phyloP scores from a whole-genome alignment of 2,113 vertebrate genomes.

The Pachyramphus minor region DNA sequence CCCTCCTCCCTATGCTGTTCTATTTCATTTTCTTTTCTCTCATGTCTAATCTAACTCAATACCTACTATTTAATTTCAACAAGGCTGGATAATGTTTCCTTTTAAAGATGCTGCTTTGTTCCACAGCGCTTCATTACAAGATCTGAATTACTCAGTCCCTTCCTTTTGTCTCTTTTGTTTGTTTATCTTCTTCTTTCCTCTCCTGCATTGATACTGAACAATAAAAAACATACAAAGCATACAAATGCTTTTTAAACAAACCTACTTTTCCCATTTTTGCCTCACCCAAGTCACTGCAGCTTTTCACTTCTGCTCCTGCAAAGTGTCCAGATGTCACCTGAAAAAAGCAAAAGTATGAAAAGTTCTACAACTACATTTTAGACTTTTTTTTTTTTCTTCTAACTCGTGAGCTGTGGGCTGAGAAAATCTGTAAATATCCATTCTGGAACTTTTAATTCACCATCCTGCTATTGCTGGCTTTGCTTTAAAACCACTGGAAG shows the following conservation, averaged over 20 bases:
- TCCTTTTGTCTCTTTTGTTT: background rate
- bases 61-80: background rate
- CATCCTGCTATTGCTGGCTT: background rate
- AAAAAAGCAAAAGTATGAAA: background rate
- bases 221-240: background rate
- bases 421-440: background rate
- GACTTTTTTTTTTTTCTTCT: background rate
- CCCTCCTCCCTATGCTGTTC: background rate
- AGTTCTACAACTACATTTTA: background rate
- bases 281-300: background rate
- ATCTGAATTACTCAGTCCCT: background rate
- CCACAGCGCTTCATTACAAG: background rate
- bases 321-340: background rate
- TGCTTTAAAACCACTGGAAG: background rate
- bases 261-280: background rate
- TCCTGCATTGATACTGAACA: background rate
- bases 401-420: background rate
- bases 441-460: background rate
- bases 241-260: background rate
- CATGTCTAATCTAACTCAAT: background rate
- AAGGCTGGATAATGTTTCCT: background rate
- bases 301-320: background rate
- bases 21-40: background rate
- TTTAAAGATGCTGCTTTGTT: background rate
- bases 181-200: background rate